Conservation (phyloP, 2,113 vertebrate genomes). For the Chaetorhynchus papuensis region DNA sequence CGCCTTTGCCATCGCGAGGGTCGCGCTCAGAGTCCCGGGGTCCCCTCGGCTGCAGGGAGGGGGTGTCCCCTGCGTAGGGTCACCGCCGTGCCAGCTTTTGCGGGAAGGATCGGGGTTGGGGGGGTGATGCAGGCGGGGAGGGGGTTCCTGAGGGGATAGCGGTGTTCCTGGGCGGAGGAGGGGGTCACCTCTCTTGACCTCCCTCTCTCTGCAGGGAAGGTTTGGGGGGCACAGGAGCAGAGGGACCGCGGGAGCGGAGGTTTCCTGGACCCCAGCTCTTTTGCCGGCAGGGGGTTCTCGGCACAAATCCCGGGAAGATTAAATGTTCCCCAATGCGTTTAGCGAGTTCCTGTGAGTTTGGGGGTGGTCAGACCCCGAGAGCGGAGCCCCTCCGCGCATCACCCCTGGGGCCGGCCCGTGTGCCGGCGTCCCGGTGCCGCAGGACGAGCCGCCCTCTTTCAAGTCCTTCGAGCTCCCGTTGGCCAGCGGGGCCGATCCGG, state of each 20-base stretch:
- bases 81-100: neutral
- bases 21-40: neutral
- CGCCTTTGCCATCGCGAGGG: neutral
- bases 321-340: neutral
- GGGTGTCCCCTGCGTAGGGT: neutral
- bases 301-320: constrained; percentile 11
- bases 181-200: too few species aligned
- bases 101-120: neutral
- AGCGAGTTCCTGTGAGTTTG: neutral
- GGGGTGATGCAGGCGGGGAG: neutral
- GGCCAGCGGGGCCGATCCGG: neutral
- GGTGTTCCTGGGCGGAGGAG: neutral
- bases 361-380: neutral
- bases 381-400: neutral
- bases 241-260: neutral
- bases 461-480: neutral
- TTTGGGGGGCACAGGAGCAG: neutral
- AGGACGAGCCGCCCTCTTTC: neutral
- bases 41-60: neutral
- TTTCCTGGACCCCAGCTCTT: neutral
- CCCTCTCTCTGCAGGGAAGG: too few species aligned
- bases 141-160: neutral
- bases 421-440: neutral
- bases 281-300: neutral
- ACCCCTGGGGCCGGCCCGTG: neutral